A percentile compares a stretch with the other conserved stretches of the same genome.
Conservation (phyloP, 2,888 invertebrate species). For the Scaptomyza polygonia region DNA sequence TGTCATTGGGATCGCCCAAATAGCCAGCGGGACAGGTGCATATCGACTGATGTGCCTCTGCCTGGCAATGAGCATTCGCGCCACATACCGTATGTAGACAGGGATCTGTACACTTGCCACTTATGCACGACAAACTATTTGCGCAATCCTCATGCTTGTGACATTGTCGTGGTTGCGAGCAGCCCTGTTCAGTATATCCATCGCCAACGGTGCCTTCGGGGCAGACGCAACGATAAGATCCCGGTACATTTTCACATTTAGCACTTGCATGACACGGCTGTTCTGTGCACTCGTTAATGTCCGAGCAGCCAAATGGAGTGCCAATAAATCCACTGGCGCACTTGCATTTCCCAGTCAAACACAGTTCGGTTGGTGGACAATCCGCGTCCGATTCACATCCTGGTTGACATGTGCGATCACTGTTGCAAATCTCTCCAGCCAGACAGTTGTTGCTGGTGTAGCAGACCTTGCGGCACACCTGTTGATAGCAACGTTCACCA, state of each 20-base stretch:
- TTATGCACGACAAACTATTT: slow-evolving; percentile 90
- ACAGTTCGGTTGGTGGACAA: slow-evolving; percentile 91
- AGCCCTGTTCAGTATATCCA: slow-evolving; percentile 89
- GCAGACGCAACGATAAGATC: slow-evolving; percentile 92
- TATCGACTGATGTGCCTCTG: slow-evolving; percentile 88
- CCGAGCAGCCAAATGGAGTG: slow-evolving; percentile 90
- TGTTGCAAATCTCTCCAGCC: slow-evolving; percentile 94
- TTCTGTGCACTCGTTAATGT: slow-evolving; percentile 92
- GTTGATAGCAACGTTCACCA: slow-evolving; percentile 92
- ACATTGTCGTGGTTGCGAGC: slow-evolving; percentile 91
- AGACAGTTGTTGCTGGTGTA: slow-evolving; percentile 95
- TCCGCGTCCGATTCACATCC: slow-evolving; percentile 93
- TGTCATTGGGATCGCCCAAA: slow-evolving; percentile 92
- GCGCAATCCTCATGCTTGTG: slow-evolving; percentile 90
- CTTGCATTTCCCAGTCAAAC: slow-evolving; percentile 89
- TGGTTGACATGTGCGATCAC: slow-evolving; percentile 90
- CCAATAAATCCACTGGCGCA: slow-evolving; percentile 91
- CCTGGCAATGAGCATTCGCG: slow-evolving; percentile 90
- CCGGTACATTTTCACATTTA: slow-evolving; percentile 91
- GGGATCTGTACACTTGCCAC: slow-evolving; percentile 92
- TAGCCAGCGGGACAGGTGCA: slow-evolving; percentile 93
- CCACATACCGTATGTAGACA: slow-evolving; percentile 91
- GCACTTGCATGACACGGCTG: slow-evolving; percentile 92
- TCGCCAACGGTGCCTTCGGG: slow-evolving; percentile 92
- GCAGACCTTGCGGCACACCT: slow-evolving; percentile 93